Evolutionary conservation across 1,140 invertebrate genomes (phyloP), one percentile per base, ranked within the genome.

Genomic region (Drosophila repleta): DNA sequence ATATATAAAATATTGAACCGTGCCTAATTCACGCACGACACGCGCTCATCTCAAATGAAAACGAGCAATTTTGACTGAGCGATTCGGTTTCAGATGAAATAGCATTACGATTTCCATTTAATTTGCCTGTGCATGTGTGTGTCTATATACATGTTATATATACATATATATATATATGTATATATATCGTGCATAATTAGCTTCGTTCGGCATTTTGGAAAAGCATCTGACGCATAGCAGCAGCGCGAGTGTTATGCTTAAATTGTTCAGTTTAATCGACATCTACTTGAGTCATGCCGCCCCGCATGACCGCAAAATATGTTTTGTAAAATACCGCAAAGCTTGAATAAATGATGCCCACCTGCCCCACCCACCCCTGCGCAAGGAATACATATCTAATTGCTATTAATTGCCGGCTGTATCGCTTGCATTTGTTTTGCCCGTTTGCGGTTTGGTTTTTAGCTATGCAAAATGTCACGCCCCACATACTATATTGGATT

Each of bases 391-490:
- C 32, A 21, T 69, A 62, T 55, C 58, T 70, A 77, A 77, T 77
- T 77, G 74, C 43, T 43, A 65, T 70, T 77, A 77, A 77, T 77
- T 77, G 71, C 29, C 57, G 63, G 62, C 55, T 82, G 65, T 75
- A 67, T 70, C 76, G 65, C 32, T 69, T 80, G 70, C 58, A 66
- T 73, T 68, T 65, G 51, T 79, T 74, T 67, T 60, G 76, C 81
- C 80, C 74, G 72, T 65, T 84, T 77, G 81, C 74, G 81, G 81
- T 77, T 67, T 21, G 56, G 43, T 43, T 61, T 74, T 61, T 49
- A 46, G 29, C 37, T 35, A 46, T 46, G 17, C 37, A 20, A 70
- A 64, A 70, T 35, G 35, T 17, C 45, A 65, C 62, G 68, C 68
- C 53, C 41, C 68, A 45, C 29, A 43, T 63, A 61, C 39, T 62